Percentiles rank a stretch among this genome's conserved stretches.
Evolutionary conservation across 64 coral and sea anemone genomes (phyloP).

Genomic region (Pachyseris speciosa): DNA sequence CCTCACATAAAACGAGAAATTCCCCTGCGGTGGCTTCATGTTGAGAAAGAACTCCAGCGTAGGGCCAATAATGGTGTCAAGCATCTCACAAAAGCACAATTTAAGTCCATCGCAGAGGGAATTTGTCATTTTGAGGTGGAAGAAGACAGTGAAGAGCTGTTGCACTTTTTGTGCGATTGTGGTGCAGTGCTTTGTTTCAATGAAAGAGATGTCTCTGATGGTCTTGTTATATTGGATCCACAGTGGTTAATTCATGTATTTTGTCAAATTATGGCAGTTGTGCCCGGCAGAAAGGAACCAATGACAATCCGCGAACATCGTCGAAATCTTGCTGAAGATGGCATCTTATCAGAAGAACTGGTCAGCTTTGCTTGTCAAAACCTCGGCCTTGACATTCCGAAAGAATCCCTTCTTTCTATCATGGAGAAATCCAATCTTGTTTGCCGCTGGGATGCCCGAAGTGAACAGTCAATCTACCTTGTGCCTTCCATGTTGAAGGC

Average conservation of each 20-base stretch:
- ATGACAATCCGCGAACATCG: slow-evolving; percentile 19
- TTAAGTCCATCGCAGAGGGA: not conserved
- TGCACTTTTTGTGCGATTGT: slow-evolving; percentile 34
- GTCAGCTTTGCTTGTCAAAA: slow-evolving; percentile 7
- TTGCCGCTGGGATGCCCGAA: not conserved
- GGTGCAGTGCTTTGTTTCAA: slow-evolving; percentile 30
- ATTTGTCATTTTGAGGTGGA: not conserved
- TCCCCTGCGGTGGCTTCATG: slow-evolving; percentile 21
- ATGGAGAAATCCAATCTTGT: slow-evolving; percentile 30
- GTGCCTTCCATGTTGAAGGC: slow-evolving; percentile 27
- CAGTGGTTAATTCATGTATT: slow-evolving; percentile 29
- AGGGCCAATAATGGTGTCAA: not conserved
- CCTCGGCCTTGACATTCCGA: not conserved
- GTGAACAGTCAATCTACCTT: not conserved
- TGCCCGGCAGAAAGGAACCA: not conserved
- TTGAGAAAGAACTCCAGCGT: slow-evolving; percentile 22
- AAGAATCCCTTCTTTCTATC: not conserved
- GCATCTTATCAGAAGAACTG: slow-evolving; percentile 36
- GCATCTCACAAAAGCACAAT: not conserved
- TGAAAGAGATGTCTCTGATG: not conserved
- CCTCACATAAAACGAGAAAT: slow-evolving; percentile 17
- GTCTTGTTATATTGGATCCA: slow-evolving; percentile 19
- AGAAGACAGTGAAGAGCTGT: slow-evolving; percentile 13
- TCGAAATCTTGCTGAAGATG: slow-evolving; percentile 14
- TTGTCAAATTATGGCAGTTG: not conserved